Evolutionary conservation across 2,888 invertebrate species (phyloP), one percentile per base, ranked within the genome.

Genomic region (Ephialtes manifestator): DNA sequence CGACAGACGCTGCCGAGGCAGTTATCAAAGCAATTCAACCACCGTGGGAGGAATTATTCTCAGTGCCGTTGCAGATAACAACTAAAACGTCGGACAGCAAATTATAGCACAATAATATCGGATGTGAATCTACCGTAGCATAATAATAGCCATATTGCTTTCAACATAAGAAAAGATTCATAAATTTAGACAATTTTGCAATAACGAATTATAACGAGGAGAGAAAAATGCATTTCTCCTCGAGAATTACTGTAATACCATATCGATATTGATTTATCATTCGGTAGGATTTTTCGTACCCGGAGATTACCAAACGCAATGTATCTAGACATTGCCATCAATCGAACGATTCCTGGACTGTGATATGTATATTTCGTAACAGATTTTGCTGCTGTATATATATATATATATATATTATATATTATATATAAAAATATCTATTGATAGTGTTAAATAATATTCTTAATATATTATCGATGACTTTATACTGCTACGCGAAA

Each of bases 1-100:
- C 95, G 0, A 85, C 89, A 8, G 92, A 93, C 58, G 94, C 94
- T 87, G 94, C 94, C 5, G 94, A 94, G 67, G 94, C 94, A 74
- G 94, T 95, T 65, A 92, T 95, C 2, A 94, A 94, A 88, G 94
- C 95, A 7, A 94, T 95, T 78, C 94, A 94, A 71, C 91, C 94
- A 83, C 95, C 95, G 0, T 95, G 95, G 95, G 95, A 95, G 88
- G 93, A 94, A 88, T 88, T 95, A 4, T 96, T 95, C 89, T 95
- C 95, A 46, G 94, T 95, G 81, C 95, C 95, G 48, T 90, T 95
- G 20, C 94, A 94, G 89, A 88, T 94, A 24, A 93, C 91, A 8
- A 85, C 84, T 2, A 88, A 86, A 84, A 78, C 86, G 31, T 77
- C 53, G 35, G 63, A 85, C 43, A 76, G 77, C 43, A 46, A 77